Evolutionary conservation across 2,113 vertebrate genomes (phyloP), one percentile per base, ranked within the genome.

Genomic region (Formicarius rufipectus): DNA sequence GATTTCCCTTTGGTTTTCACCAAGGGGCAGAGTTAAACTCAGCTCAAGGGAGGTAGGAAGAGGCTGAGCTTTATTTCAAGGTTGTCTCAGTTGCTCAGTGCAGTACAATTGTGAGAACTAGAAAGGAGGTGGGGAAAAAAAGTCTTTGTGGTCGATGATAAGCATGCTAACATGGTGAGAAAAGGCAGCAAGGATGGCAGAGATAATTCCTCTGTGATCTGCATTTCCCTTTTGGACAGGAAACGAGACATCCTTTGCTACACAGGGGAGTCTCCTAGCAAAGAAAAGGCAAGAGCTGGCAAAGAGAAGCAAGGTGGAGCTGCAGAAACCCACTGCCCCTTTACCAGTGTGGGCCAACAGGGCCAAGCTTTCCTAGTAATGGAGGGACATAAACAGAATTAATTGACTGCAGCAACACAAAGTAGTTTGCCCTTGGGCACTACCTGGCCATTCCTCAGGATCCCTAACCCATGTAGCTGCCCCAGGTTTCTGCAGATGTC

Each of bases 221-320:
- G 45, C 64, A 84, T 89, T 96, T 94, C 93, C 69, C 73, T 95
- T 94, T 88, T 83, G 62, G 85, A 95, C 49, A 66, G 63, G 45
- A 94, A 80, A 95, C 66, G 74, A 96, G 89, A 67, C n/a, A 78
- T 47, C 60, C 67, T 93, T 87, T 91, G 74, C 92, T 75, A 64
- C 14, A 25, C 47, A 74, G 45, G 78, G 82, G n/a, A 74, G 35
- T 23, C 49, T 93, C 56, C 68, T 60, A 47, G 55, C 66, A 88
- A 39, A 92, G 72, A 44, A 87, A 93, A 84, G 24, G 35, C 33
- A 68, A 39, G 66, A 33, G 20, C 62, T 58, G 42, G 74, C 58
- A 63, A 83, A 94, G 62, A 44, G 44, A 9, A 66, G 22, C 17
- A 59, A 80, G 76, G 7, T 53, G 14, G 58, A 80, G 49, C 66